Conservation (phyloP, 2,888 invertebrate species). For the Pemphredon lugubris region DNA sequence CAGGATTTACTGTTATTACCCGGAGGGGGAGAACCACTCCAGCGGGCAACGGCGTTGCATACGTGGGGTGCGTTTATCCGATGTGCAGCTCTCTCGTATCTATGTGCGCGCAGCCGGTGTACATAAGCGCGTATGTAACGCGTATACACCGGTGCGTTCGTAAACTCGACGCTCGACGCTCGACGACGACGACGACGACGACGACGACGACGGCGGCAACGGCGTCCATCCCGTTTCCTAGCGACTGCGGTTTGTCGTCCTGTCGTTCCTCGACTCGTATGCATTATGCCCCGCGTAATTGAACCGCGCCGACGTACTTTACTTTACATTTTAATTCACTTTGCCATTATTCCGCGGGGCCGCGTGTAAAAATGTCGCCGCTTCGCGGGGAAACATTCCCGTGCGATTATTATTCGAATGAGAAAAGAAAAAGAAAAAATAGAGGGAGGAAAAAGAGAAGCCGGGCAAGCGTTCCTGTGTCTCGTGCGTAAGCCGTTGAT, state of each 20-base stretch:
- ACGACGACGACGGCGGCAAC: too few relatives aligned
- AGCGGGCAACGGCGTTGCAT: slow-evolving; percentile 65
- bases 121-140: slow-evolving; percentile 14
- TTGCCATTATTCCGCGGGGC: slow-evolving; percentile 23
- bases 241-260: slow-evolving; percentile 55
- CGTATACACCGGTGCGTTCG: slow-evolving; percentile 32
- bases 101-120: slow-evolving; percentile 16
- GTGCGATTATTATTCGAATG: slow-evolving; percentile 13
- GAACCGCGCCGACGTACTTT: slow-evolving; percentile 52
- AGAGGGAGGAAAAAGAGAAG: background rate
- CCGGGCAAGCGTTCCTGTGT: background rate
- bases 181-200: too few relatives aligned
- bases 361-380: slow-evolving; percentile 1
- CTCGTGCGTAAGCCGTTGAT: background rate
- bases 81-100: slow-evolving; percentile 38
- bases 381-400: slow-evolving; percentile 12
- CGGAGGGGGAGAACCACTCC: slow-evolving; percentile 68
- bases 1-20: slow-evolving; percentile 80
- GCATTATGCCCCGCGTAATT: slow-evolving; percentile 58
- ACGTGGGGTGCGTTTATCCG: slow-evolving; percentile 65
- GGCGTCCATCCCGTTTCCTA: slow-evolving; percentile 41
- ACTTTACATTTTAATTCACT: slow-evolving; percentile 52
- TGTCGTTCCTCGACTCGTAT: slow-evolving; percentile 38
- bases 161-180: slow-evolving; percentile 23
- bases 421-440: background rate